These are phyloP conservation scores for Diorhabda elongata DNA, from an alignment of 1,140 invertebrate species.

Conservation along the genomic window DNA sequence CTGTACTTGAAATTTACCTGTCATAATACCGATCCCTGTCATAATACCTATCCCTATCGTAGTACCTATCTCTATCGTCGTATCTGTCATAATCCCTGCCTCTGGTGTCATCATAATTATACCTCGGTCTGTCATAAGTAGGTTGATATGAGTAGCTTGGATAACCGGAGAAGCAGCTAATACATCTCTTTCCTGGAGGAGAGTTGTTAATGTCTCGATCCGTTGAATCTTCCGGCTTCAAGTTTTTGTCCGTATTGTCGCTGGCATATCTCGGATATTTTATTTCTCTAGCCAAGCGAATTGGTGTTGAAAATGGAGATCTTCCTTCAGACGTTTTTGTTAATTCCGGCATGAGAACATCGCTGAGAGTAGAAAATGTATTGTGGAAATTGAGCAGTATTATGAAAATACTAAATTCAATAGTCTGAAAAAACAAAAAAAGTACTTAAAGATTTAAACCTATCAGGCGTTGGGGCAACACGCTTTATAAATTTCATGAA, in stretches of 20 bases:
- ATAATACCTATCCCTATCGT: slow-evolving; percentile 17
- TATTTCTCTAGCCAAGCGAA: slow-evolving; percentile 20
- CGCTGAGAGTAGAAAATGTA: slow-evolving; percentile 10
- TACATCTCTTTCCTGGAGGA: slow-evolving; percentile 24
- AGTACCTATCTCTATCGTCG: slow-evolving; percentile 23
- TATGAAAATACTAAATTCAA: no score
- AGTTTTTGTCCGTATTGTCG: slow-evolving; percentile 11
- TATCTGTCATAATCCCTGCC: slow-evolving; percentile 15
- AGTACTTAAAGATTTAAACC: no score
- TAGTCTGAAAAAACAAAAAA: no score
- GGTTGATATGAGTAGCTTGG: not conserved
- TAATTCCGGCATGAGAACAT: slow-evolving; percentile 20
- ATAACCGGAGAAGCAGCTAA: slow-evolving; percentile 22
- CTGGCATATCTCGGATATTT: slow-evolving; percentile 24
- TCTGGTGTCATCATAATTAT: slow-evolving; percentile 16
- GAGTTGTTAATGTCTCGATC: slow-evolving; percentile 10
- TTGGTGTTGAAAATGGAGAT: not conserved
- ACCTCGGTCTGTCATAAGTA: not conserved
- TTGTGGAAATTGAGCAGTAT: no score
- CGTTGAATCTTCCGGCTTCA: slow-evolving; percentile 22
- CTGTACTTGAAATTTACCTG: not conserved
- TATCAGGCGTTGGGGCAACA: no score
- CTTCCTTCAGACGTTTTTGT: not conserved
- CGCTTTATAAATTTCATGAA: no score
- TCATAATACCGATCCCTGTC: slow-evolving; percentile 15